Base-by-base conservation (phyloP, 1,140 invertebrate genomes). In the Papilio polyxenes region DNA sequence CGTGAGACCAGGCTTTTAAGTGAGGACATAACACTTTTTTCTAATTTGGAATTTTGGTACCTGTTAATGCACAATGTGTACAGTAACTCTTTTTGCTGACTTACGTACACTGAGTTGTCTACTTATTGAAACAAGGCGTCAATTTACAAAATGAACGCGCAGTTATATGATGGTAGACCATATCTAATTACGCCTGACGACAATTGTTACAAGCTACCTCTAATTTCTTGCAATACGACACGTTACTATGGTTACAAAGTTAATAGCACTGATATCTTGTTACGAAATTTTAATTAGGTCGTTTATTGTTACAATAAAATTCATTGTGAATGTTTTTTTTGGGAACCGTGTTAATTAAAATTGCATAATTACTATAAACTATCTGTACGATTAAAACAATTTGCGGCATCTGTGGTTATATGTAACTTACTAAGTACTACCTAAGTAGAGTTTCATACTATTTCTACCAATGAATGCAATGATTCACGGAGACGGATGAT, bases 121-220 rank as follows among this genome's bases (percentile, higher is more conserved):
- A 72, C 62, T 31, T 65, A 31, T 72, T 72, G 31, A 72, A 72
- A 37, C 31, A 37, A 72, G 31, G 65, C 65, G 65, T 72, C 31
- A 72, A 37, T 72, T 72, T 72, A 72, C 65, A 72, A 37, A 72
- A 72, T 40, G 65, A 40, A 4, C 65, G 23, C 65, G 65, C 62
- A 37, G 31, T 40, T 31, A 72, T 72, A 31, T 72, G 65, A 72
- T 72, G 65, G 23, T 31, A 23, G 31, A 37, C 31, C 31, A 72
- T 72, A 72, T 72, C 65, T 40, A 72, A 72, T 72, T 72, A 72
- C 65, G 31, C 11, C 65, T 72, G 65, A 72, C 23, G 62, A 65
- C 65, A 72, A 72, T 72, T 72, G 53, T 56, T 56, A 40, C 31
- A 7, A 72, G 65, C 62, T 72, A 72, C 65, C 5, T 72, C 31